These are phyloP conservation scores for Micromesistius poutassou DNA, from an alignment of 2,797 vertebrate species.

Conservation along the genomic window DNA sequence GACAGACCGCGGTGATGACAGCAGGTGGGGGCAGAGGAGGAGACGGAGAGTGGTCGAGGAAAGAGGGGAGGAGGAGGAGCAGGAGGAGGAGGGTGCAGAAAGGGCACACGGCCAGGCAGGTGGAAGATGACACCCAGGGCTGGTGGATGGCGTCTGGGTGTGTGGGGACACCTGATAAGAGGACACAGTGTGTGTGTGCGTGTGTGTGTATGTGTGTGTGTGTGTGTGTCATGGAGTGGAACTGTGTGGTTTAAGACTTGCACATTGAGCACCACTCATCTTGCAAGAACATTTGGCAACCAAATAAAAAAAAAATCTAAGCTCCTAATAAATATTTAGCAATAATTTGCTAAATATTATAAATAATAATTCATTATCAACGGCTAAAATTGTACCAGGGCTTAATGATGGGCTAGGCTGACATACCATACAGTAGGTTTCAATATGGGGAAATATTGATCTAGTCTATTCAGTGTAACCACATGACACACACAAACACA, in stretches of 20 bases:
- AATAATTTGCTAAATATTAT: neutral
- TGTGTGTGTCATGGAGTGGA: neutral
- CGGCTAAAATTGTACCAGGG: neutral
- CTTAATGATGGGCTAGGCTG: neutral
- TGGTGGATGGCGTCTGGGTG: conserved; percentile 28
- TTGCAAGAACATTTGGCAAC: neutral
- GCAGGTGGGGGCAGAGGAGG: conserved; percentile 44
- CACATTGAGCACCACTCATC: conserved; percentile 31
- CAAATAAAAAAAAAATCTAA: neutral
- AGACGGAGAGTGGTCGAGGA: conserved; percentile 43
- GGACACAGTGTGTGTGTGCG: conserved; percentile 22
- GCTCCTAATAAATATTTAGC: neutral
- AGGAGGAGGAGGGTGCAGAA: neutral
- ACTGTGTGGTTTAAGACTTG: conserved; percentile 37
- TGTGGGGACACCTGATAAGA: conserved; percentile 55
- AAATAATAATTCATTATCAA: neutral
- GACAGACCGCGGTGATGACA: conserved; percentile 68
- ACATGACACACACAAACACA: neutral
- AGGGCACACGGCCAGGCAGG: neutral
- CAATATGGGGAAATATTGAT: neutral
- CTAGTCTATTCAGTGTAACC: neutral
- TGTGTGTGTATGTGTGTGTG: conserved; percentile 1
- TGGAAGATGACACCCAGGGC: neutral
- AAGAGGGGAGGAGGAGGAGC: conserved; percentile 8
- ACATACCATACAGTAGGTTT: neutral